phyloP scores from a whole-genome alignment of 2,797 vertebrate genomes.

The Gallirallus australis region DNA sequence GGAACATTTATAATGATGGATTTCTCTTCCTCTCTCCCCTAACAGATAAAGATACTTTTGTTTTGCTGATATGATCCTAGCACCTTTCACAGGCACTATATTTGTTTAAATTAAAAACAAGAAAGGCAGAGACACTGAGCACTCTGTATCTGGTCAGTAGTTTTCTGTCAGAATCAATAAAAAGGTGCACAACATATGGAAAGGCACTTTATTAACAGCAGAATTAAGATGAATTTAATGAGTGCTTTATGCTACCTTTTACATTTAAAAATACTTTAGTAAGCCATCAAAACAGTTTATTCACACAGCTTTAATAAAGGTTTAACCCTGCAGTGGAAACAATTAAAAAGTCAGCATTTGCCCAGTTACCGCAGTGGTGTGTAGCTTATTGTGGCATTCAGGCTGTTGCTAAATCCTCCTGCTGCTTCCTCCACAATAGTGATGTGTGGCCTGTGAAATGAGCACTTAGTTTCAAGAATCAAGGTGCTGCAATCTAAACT shows the following conservation, averaged over 20 bases:
- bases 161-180: constrained; percentile 30
- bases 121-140: constrained; percentile 5
- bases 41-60: constrained; percentile 32
- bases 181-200: neutral
- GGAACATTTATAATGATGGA: neutral
- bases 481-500: neutral
- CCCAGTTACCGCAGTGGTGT: neutral
- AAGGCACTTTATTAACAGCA: constrained; percentile 37
- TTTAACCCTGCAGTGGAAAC: constrained; percentile 39
- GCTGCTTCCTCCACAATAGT: constrained; percentile 54
- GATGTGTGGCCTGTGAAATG: constrained; percentile 56
- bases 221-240: constrained; percentile 13
- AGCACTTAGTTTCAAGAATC: constrained; percentile 4
- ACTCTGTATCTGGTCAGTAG: constrained; percentile 26
- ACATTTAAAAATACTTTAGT: constrained; percentile 33
- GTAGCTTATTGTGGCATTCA: constrained; percentile 44
- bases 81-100: constrained; percentile 31
- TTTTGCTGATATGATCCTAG: constrained; percentile 28
- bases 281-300: constrained; percentile 29
- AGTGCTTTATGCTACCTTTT: neutral
- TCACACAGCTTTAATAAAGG: constrained; percentile 43
- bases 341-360: constrained; percentile 51
- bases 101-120: constrained; percentile 48
- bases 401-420: constrained; percentile 48
- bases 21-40: constrained; percentile 9